Evolutionary conservation across 1,140 invertebrate species (phyloP).

Genomic region (Hypothenemus hampei): DNA sequence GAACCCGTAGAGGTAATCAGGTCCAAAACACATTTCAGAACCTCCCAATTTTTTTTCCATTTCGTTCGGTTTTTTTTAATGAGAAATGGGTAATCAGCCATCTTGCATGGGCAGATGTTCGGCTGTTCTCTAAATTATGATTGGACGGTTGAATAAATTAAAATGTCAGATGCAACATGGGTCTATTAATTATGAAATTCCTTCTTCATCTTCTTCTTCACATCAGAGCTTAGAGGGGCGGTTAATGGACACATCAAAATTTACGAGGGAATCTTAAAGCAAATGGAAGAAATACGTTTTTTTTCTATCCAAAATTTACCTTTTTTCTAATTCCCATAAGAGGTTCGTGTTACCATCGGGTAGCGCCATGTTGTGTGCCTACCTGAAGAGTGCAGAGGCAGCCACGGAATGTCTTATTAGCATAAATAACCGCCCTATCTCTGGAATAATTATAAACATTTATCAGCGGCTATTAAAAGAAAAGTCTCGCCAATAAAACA

Average conservation of each 20-base stretch:
- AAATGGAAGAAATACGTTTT: too few species aligned
- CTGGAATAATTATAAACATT: conserved; percentile 24
- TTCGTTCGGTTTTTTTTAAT: conserved; percentile 17
- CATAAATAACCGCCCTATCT: conserved; percentile 26
- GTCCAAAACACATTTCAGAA: conserved; percentile 20
- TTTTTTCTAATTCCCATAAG: not conserved
- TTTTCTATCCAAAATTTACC: not conserved
- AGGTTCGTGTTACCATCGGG: not conserved
- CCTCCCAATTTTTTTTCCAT: conserved; percentile 20
- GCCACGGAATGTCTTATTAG: conserved; percentile 21
- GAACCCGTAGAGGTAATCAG: conserved; percentile 19
- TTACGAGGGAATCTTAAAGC: conserved; percentile 8
- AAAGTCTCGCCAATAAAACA: conserved; percentile 25
- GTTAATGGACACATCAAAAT: conserved; percentile 16
- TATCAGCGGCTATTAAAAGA: conserved; percentile 26
- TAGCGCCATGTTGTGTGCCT: conserved; percentile 20
- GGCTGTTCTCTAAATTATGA: conserved; percentile 22
- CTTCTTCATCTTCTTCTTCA: too few species aligned
- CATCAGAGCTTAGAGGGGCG: not conserved
- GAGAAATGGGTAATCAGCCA: conserved; percentile 22
- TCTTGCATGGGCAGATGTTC: conserved; percentile 22
- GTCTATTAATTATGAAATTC: conserved; percentile 20
- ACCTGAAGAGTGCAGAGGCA: conserved; percentile 11
- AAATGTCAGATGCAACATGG: conserved; percentile 22
- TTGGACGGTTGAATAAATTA: conserved; percentile 22